Evolutionary conservation across 2,888 invertebrate species (phyloP).

Genomic region (Ceriagrion tenellum): DNA sequence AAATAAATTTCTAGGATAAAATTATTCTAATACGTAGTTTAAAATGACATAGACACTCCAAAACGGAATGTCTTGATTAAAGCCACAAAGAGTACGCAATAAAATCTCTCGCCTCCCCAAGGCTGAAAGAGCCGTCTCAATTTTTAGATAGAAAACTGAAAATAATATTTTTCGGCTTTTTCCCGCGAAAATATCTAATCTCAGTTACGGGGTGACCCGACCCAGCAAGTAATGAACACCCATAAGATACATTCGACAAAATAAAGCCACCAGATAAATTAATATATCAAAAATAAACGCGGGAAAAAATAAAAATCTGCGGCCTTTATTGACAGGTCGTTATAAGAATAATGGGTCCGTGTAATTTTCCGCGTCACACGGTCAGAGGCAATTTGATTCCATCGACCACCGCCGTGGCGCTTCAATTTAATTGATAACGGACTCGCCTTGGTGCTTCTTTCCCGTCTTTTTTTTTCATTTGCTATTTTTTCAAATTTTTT

Average conservation of each 20-base stretch:
- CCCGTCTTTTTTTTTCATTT: background rate
- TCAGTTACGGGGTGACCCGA: background rate
- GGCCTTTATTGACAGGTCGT: slow-evolving; percentile 49
- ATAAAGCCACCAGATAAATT: background rate
- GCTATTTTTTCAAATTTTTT: too few species aligned
- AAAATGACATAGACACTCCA: too few species aligned
- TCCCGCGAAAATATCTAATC: background rate
- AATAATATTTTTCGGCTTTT: too few species aligned
- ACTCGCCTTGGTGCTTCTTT: background rate
- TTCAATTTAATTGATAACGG: slow-evolving; percentile 54
- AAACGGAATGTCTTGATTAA: too few species aligned
- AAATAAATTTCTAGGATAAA: too few species aligned
- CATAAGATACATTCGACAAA: background rate
- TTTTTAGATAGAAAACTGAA: too few species aligned
- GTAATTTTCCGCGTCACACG: slow-evolving; percentile 23
- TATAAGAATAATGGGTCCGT: slow-evolving; percentile 55
- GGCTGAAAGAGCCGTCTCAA: too few species aligned
- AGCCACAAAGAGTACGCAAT: too few species aligned
- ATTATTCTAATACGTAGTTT: too few species aligned
- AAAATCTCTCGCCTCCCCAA: too few species aligned
- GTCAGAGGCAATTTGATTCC: slow-evolving; percentile 52
- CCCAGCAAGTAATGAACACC: background rate
- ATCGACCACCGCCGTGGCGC: background rate
- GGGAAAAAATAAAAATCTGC: background rate
- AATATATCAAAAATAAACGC: background rate